Evolutionary conservation across 2,888 invertebrate species (phyloP).

Genomic region (Colostygia pectinataria): DNA sequence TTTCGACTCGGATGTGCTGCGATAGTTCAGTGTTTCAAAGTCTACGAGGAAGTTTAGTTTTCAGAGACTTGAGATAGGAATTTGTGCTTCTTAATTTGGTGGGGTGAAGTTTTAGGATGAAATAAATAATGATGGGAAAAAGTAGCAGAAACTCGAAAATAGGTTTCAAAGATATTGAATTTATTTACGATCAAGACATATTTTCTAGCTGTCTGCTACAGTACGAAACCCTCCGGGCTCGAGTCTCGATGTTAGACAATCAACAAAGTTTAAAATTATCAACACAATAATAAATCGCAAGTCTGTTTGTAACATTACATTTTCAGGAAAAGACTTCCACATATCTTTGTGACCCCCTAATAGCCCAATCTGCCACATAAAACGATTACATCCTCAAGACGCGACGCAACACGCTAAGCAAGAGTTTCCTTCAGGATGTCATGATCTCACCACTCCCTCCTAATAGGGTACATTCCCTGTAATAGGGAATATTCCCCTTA

Average conservation of each 20-base stretch:
- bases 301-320: background rate
- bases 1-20: constrained; percentile 4
- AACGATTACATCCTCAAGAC: background rate
- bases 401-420: constrained; percentile 3
- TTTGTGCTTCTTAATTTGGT: background rate
- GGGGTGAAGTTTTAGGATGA: no score
- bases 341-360: background rate
- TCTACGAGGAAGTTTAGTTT: constrained; percentile 4
- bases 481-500: background rate
- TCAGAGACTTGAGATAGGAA: constrained; percentile 7
- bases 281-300: background rate
- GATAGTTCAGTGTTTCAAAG: constrained; percentile 12
- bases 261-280: no score
- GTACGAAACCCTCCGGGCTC: no score
- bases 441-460: constrained; percentile 5
- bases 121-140: no score
- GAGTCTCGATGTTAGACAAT: no score
- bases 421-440: constrained; percentile 8
- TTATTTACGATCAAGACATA: no score
- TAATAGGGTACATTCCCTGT: constrained; percentile 1
- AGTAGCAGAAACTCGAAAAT: no score
- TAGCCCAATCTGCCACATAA: constrained; percentile 15
- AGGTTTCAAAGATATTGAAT: no score
- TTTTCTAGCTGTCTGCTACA: no score
- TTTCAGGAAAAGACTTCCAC: background rate